A percentile compares a stretch with the other conserved stretches of the same genome.
phyloP scores from a whole-genome alignment of 2,888 invertebrate genomes.

The Drosophila rubida region DNA sequence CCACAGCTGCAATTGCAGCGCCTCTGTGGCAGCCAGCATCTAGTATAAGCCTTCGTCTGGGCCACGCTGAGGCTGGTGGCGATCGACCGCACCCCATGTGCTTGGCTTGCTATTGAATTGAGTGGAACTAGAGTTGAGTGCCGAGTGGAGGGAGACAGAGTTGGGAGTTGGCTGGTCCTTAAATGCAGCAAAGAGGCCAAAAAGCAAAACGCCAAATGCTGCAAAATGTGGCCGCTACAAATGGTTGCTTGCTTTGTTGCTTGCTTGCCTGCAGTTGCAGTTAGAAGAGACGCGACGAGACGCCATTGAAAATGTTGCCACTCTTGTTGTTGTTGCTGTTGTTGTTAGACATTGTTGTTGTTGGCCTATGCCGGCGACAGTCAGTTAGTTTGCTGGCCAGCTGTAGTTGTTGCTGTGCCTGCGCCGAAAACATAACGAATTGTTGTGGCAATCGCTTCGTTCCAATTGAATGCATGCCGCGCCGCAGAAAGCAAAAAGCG shows the following conservation, averaged over 20 bases:
- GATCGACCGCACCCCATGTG: constrained; percentile 76
- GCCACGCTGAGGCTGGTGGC: constrained; percentile 10
- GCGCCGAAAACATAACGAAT: constrained; percentile 80
- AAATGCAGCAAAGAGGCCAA: constrained; percentile 42
- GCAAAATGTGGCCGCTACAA: constrained; percentile 57
- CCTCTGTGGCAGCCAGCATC: constrained; percentile 3
- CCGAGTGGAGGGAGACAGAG: background rate
- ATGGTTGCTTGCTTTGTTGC: constrained; percentile 51
- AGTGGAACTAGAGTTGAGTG: constrained; percentile 27
- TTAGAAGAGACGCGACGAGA: constrained; percentile 55
- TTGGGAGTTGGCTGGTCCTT: constrained; percentile 29
- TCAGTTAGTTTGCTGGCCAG: constrained; percentile 65
- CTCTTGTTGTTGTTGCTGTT: constrained; percentile 21
- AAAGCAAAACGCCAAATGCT: constrained; percentile 36
- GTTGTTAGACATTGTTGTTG: constrained; percentile 34
- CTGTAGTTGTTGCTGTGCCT: constrained; percentile 38
- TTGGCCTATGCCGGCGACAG: constrained; percentile 59
- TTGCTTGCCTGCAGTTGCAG: constrained; percentile 72
- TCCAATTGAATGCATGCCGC: constrained; percentile 82
- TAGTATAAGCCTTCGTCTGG: constrained; percentile 9
- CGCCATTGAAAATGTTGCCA: constrained; percentile 71
- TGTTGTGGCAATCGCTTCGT: constrained; percentile 83
- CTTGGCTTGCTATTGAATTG: constrained; percentile 36
- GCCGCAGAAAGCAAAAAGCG: constrained; percentile 52
- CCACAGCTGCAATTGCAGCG: constrained; percentile 45